A percentile compares a stretch with the other conserved stretches of the same genome.
phyloP scores from a whole-genome alignment of 64 coral and sea anemone species.

The Acropora yongei region DNA sequence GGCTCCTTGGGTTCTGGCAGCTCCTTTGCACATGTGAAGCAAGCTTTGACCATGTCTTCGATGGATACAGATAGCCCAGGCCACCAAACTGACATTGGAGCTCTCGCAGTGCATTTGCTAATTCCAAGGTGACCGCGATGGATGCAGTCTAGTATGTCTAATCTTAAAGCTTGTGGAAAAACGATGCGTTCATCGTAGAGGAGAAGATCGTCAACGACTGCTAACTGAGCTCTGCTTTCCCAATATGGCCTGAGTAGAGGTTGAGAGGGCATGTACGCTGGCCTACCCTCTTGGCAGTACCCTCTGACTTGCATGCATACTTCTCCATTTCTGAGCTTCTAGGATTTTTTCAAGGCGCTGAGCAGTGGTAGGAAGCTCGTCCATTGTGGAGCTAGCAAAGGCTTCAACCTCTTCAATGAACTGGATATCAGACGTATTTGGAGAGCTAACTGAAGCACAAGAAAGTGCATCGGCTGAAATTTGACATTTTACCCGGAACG shows the following conservation, averaged over 20 bases:
- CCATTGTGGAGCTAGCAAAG: background rate
- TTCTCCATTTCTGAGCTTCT: slow-evolving; percentile 26
- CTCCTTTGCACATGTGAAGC: too few species aligned
- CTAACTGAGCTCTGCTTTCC: slow-evolving; percentile 13
- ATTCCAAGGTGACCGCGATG: slow-evolving; percentile 69
- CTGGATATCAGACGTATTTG: background rate
- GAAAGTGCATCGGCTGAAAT: slow-evolving; percentile 18
- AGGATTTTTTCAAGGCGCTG: slow-evolving; percentile 28
- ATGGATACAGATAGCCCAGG: background rate
- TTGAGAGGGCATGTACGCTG: slow-evolving; percentile 37
- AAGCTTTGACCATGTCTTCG: too few species aligned
- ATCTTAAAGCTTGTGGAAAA: too few species aligned
- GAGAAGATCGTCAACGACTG: slow-evolving; percentile 54
- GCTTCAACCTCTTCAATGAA: too few species aligned
- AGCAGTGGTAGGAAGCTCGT: slow-evolving; percentile 14
- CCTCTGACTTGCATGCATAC: slow-evolving; percentile 28
- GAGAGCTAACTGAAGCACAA: background rate
- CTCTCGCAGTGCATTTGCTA: slow-evolving; percentile 59
- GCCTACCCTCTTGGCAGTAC: slow-evolving; percentile 14
- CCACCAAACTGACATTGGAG: slow-evolving; percentile 56
- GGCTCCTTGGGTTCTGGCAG: too few species aligned
- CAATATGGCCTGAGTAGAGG: too few species aligned
- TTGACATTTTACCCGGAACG: background rate
- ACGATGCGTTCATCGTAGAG: slow-evolving; percentile 18
- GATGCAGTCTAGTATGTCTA: slow-evolving; percentile 59